Base-by-base conservation (phyloP, 1,140 invertebrate species). In the Temnothorax longispinosus region DNA sequence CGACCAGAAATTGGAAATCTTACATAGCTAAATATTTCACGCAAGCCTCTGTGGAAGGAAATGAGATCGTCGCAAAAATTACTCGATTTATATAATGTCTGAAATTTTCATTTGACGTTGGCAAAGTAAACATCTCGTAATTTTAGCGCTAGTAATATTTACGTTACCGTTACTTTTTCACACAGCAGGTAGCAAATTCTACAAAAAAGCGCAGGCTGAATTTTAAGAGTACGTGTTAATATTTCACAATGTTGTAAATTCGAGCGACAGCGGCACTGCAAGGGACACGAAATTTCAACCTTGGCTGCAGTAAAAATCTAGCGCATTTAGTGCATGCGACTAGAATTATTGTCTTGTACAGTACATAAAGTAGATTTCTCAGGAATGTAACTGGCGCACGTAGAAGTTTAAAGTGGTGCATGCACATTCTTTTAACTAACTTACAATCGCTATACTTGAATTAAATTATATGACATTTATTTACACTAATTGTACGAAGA, bases 171-270 rank as follows among this genome's bases (percentile, higher is more conserved):
- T 76, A 58, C 8, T 41, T 60, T 58, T 60, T 27, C 6, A 6
- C 21, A 3, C 60, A 38, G 6, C 0, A 47, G 47, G 41, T 21
- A 58, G 3, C n/a, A 58, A 27, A 0, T 54, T 38, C 11, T n/a
- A 75, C 8, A 2, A 18, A 60, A 18, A 60, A n/a, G 6, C 4
- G 8, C n/a, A 21, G 11, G n/a, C 0, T 5, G 41, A 58, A 60
- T 60, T 76, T 3, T 27, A 13, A 60, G n/a, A 27, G 15, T n/a
- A 2, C 44, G 6, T 41, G 15, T 75, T 75, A 75, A 75, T 58
- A 76, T 60, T 60, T 76, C 74, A 41, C n/a, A 2, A 13, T 76
- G 8, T 2, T 44, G 21, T 41, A 60, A 58, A 60, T 76, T 76
- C 50, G 3, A 15, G n/a, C n/a, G 7, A 13, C 15, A 50, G 3